A percentile compares a stretch with the other conserved stretches of the same genome.
phyloP scores from a whole-genome alignment of 2,797 vertebrate species.

The Tamandua tetradactyla region DNA sequence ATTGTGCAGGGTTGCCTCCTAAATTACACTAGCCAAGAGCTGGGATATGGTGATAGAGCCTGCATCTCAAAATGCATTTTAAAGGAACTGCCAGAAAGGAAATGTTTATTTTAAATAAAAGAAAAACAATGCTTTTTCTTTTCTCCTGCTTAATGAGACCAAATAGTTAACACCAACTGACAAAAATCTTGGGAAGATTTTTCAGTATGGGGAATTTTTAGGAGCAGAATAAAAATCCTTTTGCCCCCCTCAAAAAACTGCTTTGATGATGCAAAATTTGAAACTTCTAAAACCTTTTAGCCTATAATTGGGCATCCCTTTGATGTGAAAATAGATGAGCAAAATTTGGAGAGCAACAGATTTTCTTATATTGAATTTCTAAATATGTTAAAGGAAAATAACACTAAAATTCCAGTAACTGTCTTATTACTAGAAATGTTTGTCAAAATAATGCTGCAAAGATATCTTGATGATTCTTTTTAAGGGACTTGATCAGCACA shows the following conservation, averaged over 20 bases:
- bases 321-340: neutral
- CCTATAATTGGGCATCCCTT: neutral
- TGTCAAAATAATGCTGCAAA: neutral
- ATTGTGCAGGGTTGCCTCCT: neutral
- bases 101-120: slow-evolving; percentile 7
- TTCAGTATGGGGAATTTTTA: neutral
- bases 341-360: slow-evolving; percentile 28
- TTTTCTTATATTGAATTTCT: neutral
- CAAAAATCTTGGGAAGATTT: neutral
- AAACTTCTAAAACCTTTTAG: slow-evolving; percentile 46
- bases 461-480: neutral
- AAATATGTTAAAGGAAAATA: neutral
- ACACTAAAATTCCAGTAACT: neutral
- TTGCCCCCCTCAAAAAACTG: neutral
- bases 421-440: neutral
- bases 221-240: slow-evolving; percentile 9
- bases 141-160: neutral
- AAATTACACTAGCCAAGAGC: neutral
- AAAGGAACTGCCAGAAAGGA: slow-evolving; percentile 28
- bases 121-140: neutral
- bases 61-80: slow-evolving; percentile 5
- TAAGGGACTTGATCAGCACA: neutral
- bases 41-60: neutral
- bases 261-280: neutral
- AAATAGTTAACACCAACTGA: slow-evolving; percentile 33